phyloP scores from a whole-genome alignment of 2,888 invertebrate genomes.

The Ectropis crepuscularia region DNA sequence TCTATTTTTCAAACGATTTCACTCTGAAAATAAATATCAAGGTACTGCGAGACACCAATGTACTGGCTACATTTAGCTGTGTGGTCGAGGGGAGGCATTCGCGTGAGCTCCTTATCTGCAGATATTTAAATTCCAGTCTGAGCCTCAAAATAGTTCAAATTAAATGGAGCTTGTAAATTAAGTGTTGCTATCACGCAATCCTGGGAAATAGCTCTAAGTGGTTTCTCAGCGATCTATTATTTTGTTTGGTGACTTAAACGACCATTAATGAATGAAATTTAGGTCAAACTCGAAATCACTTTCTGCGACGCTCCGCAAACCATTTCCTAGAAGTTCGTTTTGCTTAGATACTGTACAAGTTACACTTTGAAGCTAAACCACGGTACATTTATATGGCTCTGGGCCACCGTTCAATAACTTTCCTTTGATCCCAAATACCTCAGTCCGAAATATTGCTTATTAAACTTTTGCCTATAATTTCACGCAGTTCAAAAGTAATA shows the following conservation, averaged over 20 bases:
- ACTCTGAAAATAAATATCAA: neutral
- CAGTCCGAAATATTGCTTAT: conserved; percentile 26
- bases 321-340: neutral
- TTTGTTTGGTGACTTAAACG: conserved; percentile 61
- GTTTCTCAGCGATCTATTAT: conserved; percentile 71
- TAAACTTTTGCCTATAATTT: conserved; percentile 32
- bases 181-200: conserved; percentile 84
- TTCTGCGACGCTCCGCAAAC: conserved; percentile 1
- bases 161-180: conserved; percentile 81
- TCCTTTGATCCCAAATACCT: conserved; percentile 26
- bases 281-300: conserved; percentile 17
- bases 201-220: conserved; percentile 79
- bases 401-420: conserved; percentile 14
- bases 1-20: too few species aligned
- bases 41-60: neutral
- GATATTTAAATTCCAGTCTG: conserved; percentile 75
- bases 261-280: conserved; percentile 35
- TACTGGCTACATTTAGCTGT: conserved; percentile 43
- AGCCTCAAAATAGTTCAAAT: conserved; percentile 78
- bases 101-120: conserved; percentile 82
- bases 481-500: conserved; percentile 31
- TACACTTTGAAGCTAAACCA: conserved; percentile 4
- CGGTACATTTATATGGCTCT: conserved; percentile 8
- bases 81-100: conserved; percentile 62
- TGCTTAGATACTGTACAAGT: conserved; percentile 4